Evolutionary conservation across 64 coral and sea anemone genomes (phyloP).

Genomic region (Stylophora pistillata): DNA sequence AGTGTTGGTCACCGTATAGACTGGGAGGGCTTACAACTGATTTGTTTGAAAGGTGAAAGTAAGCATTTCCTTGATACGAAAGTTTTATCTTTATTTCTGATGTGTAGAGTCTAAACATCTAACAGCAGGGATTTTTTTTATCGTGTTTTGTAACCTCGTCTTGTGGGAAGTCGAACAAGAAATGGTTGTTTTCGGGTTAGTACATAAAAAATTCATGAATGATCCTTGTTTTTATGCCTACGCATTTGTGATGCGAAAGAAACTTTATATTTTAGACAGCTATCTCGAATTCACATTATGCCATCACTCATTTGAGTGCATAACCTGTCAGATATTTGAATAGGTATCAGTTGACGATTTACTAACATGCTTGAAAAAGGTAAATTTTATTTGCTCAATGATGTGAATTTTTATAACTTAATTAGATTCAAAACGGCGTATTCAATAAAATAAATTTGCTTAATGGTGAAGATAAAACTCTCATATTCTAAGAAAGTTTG

Average conservation of each 20-base stretch:
- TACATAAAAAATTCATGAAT: slow-evolving; percentile 29
- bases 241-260: not conserved
- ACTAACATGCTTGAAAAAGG: not conserved
- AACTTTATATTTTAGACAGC: not conserved
- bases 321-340: not conserved
- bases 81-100: not conserved
- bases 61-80: not conserved
- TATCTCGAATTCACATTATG: not conserved
- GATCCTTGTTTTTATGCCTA: not conserved
- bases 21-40: not conserved
- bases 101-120: slow-evolving; percentile 11
- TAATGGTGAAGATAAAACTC: not conserved
- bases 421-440: not conserved
- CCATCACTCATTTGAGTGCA: not conserved
- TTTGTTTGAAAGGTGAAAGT: not conserved
- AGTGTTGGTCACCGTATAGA: not conserved
- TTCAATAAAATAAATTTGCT: not conserved
- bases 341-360: not conserved
- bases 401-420: not conserved
- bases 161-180: not conserved
- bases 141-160: slow-evolving; percentile 19
- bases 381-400: not conserved
- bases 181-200: not conserved
- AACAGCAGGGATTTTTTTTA: slow-evolving; percentile 29
- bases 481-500: no score